A percentile compares a stretch with the other conserved stretches of the same genome.
Evolutionary conservation across 2,113 vertebrate species (phyloP).

Genomic region (Connochaetes taurinus): DNA sequence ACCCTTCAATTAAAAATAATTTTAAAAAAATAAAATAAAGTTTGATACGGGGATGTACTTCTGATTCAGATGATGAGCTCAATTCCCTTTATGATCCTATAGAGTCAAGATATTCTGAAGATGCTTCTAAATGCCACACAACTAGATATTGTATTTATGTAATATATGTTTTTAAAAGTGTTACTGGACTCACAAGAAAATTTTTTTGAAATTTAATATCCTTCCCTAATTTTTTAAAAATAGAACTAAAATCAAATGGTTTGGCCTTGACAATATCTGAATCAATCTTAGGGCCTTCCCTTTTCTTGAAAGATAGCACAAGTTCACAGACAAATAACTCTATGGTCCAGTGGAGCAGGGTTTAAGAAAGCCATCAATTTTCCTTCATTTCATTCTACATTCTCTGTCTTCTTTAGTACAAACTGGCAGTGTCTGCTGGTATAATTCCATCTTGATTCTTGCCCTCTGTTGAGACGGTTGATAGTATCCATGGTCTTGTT

Average conservation of each 20-base stretch:
- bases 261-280: not conserved
- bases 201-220: not conserved
- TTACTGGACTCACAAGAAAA: not conserved
- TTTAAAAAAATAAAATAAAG: not conserved
- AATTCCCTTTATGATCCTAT: not conserved
- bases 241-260: not conserved
- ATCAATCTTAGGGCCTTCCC: not conserved
- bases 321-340: not conserved
- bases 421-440: not conserved
- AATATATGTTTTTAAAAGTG: not conserved
- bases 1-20: too few species aligned
- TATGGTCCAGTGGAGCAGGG: not conserved
- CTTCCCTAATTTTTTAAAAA: not conserved
- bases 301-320: not conserved
- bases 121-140: not conserved
- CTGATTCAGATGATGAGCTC: not conserved
- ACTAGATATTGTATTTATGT: not conserved
- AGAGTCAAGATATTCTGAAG: not conserved
- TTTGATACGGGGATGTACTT: not conserved
- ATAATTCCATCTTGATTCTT: not conserved
- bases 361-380: not conserved
- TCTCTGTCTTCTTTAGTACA: not conserved
- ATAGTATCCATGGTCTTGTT: not conserved
- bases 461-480: not conserved
- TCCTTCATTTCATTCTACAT: not conserved